phyloP scores from a whole-genome alignment of 2,113 vertebrate genomes.

The Mobula birostris region DNA sequence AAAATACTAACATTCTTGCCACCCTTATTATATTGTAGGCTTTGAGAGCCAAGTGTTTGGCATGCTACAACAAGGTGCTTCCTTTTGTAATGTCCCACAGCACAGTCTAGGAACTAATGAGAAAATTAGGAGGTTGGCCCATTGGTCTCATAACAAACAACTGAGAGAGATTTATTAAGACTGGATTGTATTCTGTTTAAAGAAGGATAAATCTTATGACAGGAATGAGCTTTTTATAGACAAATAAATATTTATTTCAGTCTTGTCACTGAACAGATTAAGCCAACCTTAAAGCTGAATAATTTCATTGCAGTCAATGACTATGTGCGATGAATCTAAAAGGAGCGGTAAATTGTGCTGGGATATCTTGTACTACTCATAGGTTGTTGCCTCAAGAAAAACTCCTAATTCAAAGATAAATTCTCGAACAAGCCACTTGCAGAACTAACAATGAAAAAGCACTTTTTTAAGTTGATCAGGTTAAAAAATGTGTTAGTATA shows the following conservation, averaged over 20 bases:
- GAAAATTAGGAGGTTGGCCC: slow-evolving; percentile 17
- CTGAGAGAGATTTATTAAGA: neutral
- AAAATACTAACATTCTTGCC: slow-evolving; percentile 3
- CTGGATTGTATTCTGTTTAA: neutral
- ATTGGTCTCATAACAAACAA: neutral
- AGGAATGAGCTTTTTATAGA: neutral
- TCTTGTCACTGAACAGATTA: neutral
- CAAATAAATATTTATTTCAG: neutral
- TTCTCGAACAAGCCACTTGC: neutral
- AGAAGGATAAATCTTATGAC: neutral
- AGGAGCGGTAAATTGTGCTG: neutral
- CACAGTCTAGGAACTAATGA: neutral
- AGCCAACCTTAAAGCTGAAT: neutral
- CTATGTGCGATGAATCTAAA: neutral
- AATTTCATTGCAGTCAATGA: neutral
- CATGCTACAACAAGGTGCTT: neutral
- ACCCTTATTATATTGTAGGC: neutral
- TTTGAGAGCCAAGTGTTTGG: slow-evolving; percentile 9
- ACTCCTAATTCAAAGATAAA: neutral
- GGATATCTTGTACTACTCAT: neutral
- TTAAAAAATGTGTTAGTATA: neutral
- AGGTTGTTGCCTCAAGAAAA: neutral
- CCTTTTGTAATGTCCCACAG: neutral
- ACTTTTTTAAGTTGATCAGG: neutral
- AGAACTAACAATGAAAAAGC: neutral